These are phyloP conservation scores for Sphaeridia pumilis DNA, from an alignment of 2,888 invertebrate genomes.

Conservation along the genomic window DNA sequence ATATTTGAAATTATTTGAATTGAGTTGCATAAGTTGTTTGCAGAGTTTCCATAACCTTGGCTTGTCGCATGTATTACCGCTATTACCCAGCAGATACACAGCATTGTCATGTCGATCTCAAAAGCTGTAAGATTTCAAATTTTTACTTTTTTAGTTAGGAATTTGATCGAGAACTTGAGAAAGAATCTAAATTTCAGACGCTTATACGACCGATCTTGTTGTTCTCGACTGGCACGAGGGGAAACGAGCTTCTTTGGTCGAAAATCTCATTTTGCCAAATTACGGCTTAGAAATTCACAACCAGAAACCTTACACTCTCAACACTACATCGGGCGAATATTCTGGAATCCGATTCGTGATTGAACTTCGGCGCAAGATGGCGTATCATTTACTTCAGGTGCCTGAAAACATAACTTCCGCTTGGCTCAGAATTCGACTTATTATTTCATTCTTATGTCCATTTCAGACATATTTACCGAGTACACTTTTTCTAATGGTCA, in stretches of 20 bases:
- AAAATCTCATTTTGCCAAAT: conserved; percentile 27
- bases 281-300: conserved; percentile 28
- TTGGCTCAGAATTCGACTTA: too few relatives aligned
- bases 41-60: conserved; percentile 33
- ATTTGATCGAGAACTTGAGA: background rate
- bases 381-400: conserved; percentile 30
- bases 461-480: conserved; percentile 28
- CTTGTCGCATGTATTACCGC: conserved; percentile 35
- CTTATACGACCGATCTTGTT: conserved; percentile 27
- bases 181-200: conserved; percentile 19
- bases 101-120: conserved; percentile 33
- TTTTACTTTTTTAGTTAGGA: background rate
- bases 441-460: too few relatives aligned
- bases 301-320: background rate
- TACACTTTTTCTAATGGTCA: conserved; percentile 30
- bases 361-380: conserved; percentile 24
- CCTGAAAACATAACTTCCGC: background rate
- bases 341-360: conserved; percentile 33
- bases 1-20: background rate
- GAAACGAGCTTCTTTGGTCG: conserved; percentile 22
- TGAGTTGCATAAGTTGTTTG: too few relatives aligned
- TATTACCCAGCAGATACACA: conserved; percentile 36
- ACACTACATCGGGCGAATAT: conserved; percentile 17
- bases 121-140: conserved; percentile 31
- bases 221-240: conserved; percentile 30